Conservation (phyloP, 2,113 vertebrate species). For the Podarcis raffonei region DNA sequence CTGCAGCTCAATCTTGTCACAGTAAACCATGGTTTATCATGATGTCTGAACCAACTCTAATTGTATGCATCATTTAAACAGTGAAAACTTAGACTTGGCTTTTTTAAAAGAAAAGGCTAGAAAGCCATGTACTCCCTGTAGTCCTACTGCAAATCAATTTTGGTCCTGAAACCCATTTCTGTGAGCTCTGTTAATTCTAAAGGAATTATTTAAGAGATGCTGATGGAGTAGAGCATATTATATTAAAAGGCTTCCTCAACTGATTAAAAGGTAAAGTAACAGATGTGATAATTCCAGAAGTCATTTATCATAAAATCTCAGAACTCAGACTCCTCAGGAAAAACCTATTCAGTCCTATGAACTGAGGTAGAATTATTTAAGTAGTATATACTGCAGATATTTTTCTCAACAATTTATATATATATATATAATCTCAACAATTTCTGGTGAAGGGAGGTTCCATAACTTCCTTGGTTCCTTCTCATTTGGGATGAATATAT, state of each 20-base stretch:
- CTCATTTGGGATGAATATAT: not conserved
- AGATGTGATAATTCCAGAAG: conserved; percentile 8
- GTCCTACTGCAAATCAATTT: conserved; percentile 16
- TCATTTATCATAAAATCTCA: conserved; percentile 15
- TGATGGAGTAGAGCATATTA: conserved; percentile 24
- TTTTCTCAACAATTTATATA: not conserved
- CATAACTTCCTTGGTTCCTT: not conserved
- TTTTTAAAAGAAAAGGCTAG: conserved; percentile 1
- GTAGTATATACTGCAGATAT: not conserved
- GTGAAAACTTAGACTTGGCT: not conserved
- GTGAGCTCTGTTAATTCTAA: conserved; percentile 16
- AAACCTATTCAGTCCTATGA: not conserved
- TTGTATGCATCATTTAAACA: not conserved
- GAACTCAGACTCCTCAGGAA: not conserved
- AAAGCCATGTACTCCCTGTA: not conserved
- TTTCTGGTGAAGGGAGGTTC: not conserved
- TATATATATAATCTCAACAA: too few relatives aligned
- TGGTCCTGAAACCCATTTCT: conserved; percentile 14
- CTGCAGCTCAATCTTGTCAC: too few relatives aligned
- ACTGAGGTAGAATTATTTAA: conserved; percentile 8
- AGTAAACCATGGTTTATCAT: not conserved
- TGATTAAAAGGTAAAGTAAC: conserved; percentile 33
- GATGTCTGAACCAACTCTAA: not conserved
- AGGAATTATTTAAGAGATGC: conserved; percentile 21
- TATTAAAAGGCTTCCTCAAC: conserved; percentile 21